Percentiles rank a stretch among this genome's conserved stretches.
phyloP scores from a whole-genome alignment of 1,140 invertebrate genomes.

The Drosophila jambulina region DNA sequence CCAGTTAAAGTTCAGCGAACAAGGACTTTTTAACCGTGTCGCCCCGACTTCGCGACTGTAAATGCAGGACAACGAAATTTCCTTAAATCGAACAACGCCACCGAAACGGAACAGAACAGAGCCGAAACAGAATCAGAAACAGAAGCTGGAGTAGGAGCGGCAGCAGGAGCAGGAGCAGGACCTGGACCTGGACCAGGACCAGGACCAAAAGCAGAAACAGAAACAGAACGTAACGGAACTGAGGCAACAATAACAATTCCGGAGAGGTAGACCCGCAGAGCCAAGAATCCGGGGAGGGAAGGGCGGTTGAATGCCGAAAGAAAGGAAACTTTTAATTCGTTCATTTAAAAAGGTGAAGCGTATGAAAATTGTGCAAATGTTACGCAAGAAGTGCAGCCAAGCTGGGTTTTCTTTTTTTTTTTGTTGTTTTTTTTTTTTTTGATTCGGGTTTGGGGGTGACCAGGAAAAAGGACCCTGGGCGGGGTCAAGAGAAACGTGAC shows the following conservation, averaged over 20 bases:
- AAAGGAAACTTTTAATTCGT: conserved; percentile 81
- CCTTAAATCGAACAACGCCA: conserved; percentile 71
- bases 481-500: conserved; percentile 57
- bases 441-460: background rate
- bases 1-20: conserved; percentile 48
- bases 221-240: conserved; percentile 59
- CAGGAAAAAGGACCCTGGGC: conserved; percentile 4
- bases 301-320: conserved; percentile 45
- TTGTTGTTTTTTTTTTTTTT: background rate
- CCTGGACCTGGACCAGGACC: background rate
- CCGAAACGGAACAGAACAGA: conserved; percentile 33
- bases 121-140: conserved; percentile 8
- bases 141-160: background rate
- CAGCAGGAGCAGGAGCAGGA: conserved; percentile 9
- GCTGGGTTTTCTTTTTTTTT: background rate
- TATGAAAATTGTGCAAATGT: conserved; percentile 80
- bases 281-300: conserved; percentile 1
- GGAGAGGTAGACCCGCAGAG: background rate
- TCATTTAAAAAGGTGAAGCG: conserved; percentile 81
- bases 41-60: conserved; percentile 47
- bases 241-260: conserved; percentile 42
- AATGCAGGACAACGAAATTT: conserved; percentile 65
- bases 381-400: conserved; percentile 49
- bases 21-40: conserved; percentile 57
- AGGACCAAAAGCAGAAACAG: conserved; percentile 37